These are phyloP conservation scores for Trachemys scripta DNA, from an alignment of 2,113 vertebrate genomes.

Conservation along the genomic window DNA sequence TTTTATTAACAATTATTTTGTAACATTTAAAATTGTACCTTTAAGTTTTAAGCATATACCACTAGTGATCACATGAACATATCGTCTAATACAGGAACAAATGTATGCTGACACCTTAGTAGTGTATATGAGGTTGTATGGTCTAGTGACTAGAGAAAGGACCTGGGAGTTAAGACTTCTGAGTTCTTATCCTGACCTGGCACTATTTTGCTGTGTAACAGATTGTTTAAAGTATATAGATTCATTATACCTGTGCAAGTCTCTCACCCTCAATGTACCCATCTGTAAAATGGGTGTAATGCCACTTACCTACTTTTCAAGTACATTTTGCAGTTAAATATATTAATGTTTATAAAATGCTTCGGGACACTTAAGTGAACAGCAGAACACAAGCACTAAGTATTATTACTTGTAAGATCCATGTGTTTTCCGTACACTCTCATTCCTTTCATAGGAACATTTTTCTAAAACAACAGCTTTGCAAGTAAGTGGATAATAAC, in stretches of 20 bases:
- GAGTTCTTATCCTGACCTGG: constrained; percentile 39
- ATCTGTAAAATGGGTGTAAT: not conserved
- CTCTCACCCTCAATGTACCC: not conserved
- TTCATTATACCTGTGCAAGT: constrained; percentile 36
- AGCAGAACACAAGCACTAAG: not conserved
- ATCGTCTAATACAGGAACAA: not conserved
- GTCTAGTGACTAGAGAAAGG: constrained; percentile 43
- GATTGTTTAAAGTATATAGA: not conserved
- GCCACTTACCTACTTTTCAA: not conserved
- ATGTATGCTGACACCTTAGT: not conserved
- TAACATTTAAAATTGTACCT: not conserved
- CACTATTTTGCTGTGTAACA: constrained; percentile 1
- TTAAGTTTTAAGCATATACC: not conserved
- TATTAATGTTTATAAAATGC: not conserved
- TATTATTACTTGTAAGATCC: not conserved
- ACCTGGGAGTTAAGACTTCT: constrained; percentile 33
- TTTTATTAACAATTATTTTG: not conserved
- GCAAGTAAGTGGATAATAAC: not conserved
- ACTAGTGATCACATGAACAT: not conserved
- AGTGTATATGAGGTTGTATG: constrained; percentile 42
- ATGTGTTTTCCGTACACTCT: not conserved
- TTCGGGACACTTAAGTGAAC: not conserved
- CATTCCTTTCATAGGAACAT: not conserved
- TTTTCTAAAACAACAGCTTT: not conserved
- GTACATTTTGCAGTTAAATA: not conserved